Evolutionary conservation across 2,113 vertebrate genomes (phyloP).

Genomic region (Neogobius melanostomus): DNA sequence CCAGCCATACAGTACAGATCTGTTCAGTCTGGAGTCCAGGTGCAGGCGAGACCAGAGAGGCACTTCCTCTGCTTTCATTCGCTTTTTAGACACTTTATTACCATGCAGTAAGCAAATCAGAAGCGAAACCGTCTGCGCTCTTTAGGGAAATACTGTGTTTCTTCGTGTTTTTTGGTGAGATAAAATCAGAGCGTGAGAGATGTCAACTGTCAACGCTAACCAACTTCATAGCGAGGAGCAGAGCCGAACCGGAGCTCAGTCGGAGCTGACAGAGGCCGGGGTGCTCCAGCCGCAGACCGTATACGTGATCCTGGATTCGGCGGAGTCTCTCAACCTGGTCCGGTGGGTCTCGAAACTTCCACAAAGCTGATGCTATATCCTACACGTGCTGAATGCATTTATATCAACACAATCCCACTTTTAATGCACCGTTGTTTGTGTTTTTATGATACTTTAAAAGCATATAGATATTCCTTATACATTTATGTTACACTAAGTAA

Average conservation of each 20-base stretch:
- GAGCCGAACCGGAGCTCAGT: conserved; percentile 18
- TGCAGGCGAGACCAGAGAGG: neutral
- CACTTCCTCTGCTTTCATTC: neutral
- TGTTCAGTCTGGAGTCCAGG: conserved; percentile 19
- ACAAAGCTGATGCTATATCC: neutral
- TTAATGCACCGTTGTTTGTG: neutral
- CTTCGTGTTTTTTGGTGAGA: neutral
- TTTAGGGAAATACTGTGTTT: conserved; percentile 1
- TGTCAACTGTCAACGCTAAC: conserved; percentile 58
- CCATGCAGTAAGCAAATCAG: neutral
- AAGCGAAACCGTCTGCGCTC: neutral
- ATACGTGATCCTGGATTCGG: conserved; percentile 74
- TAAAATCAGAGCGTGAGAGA: conserved; percentile 37
- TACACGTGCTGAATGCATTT: too few relatives aligned
- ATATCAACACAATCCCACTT: neutral
- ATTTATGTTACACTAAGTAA: too few relatives aligned
- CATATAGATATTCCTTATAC: too few relatives aligned
- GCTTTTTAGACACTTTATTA: neutral
- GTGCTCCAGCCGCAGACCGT: conserved; percentile 69
- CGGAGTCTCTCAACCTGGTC: conserved; percentile 66
- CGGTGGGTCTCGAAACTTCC: conserved; percentile 53
- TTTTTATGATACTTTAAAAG: neutral
- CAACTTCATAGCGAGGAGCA: conserved; percentile 32
- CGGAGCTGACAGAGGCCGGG: conserved; percentile 20
- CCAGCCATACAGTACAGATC: neutral